A percentile compares a stretch with the other conserved stretches of the same genome.
These are phyloP conservation scores for Microcebus murinus DNA, from an alignment of 2,113 vertebrate genomes.

Conservation along the genomic window DNA sequence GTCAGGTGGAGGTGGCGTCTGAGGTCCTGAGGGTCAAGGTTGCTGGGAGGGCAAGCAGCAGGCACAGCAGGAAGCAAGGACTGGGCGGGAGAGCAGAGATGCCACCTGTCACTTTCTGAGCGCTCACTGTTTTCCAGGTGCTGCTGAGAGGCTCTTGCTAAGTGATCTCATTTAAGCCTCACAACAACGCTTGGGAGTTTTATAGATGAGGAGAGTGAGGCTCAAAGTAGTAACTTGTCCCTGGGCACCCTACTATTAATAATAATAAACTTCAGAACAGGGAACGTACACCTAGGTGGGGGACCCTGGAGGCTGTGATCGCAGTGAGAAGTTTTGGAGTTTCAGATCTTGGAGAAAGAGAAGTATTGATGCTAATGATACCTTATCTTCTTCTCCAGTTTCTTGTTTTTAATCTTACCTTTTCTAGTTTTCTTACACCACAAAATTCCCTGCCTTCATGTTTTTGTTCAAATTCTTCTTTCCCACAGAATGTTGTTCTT, in stretches of 20 bases:
- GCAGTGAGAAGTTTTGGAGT: not conserved
- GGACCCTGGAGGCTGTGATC: not conserved
- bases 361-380: not conserved
- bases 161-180: not conserved
- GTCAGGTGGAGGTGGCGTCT: not conserved
- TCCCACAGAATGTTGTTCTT: not conserved
- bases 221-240: not conserved
- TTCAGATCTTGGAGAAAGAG: not conserved
- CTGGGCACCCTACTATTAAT: not conserved
- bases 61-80: too few relatives aligned
- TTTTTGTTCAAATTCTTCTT: conserved; percentile 44
- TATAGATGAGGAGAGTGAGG: not conserved
- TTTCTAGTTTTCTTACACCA: not conserved
- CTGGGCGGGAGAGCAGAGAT: not conserved
- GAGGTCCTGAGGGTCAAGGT: too few relatives aligned
- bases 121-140: not conserved
- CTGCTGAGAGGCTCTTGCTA: not conserved
- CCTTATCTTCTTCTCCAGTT: not conserved
- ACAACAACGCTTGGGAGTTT: not conserved
- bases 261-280: not conserved
- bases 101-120: not conserved
- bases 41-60: not conserved
- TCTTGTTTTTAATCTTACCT: conserved; percentile 18
- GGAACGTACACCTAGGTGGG: not conserved
- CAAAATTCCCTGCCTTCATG: not conserved